Percentiles rank a stretch among this genome's conserved stretches.
Conservation (phyloP, 2,888 invertebrate species). For the Caenorhabditis panamensis region DNA sequence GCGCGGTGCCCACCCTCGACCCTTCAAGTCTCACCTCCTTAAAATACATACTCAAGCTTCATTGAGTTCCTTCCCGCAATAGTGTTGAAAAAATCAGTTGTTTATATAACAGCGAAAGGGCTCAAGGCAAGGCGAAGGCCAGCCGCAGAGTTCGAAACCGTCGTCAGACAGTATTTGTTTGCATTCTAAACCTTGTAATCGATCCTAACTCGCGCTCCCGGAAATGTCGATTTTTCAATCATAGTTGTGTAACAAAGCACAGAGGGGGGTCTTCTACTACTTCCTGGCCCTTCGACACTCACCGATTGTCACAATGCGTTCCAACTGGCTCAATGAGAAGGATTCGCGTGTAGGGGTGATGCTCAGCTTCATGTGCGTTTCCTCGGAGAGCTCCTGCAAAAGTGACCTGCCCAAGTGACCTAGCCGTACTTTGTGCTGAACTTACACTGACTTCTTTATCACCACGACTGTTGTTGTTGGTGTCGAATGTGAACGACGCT, state of each 20-base stretch:
- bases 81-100: constrained; percentile 57
- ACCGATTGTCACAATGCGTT: constrained; percentile 68
- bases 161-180: constrained; percentile 28
- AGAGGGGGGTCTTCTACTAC: background rate
- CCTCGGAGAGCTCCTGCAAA: constrained; percentile 59
- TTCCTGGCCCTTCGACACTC: constrained; percentile 23
- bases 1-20: background rate
- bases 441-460: constrained; percentile 53
- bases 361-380: constrained; percentile 65
- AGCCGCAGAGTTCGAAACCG: constrained; percentile 46
- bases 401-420: constrained; percentile 10
- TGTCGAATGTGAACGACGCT: constrained; percentile 72
- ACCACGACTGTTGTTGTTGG: constrained; percentile 69
- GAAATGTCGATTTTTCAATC: constrained; percentile 21
- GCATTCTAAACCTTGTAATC: constrained; percentile 50
- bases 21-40: constrained; percentile 38
- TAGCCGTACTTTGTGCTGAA: constrained; percentile 31
- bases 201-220: constrained; percentile 38
- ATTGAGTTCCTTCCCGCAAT: constrained; percentile 43
- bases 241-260: constrained; percentile 2
- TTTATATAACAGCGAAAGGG: constrained; percentile 49
- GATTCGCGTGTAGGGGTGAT: constrained; percentile 63
- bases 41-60: constrained; percentile 52
- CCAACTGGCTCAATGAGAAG: constrained; percentile 59
- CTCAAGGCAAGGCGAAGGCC: constrained; percentile 20